These are phyloP conservation scores for Uromys caudimaculatus DNA, from an alignment of 2,797 vertebrate genomes.

Conservation along the genomic window DNA sequence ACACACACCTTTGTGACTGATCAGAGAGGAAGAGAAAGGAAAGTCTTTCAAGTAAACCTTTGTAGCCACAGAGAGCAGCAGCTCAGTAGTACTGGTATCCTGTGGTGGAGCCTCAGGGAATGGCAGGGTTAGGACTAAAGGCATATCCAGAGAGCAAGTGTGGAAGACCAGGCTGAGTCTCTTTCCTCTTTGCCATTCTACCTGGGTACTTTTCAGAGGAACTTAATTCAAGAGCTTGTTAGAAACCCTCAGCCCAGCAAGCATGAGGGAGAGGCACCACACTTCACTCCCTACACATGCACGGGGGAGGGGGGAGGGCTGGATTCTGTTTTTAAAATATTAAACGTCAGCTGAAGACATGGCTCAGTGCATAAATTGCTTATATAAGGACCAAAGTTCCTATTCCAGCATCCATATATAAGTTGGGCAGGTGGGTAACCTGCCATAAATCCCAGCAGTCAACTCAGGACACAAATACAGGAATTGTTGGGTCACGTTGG, in stretches of 20 bases:
- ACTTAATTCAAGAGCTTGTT: background rate
- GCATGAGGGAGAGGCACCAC: background rate
- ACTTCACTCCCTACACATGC: background rate
- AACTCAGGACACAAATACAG: background rate
- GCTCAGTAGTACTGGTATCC: background rate
- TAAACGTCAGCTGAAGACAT: background rate
- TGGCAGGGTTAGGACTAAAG: background rate
- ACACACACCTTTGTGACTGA: background rate
- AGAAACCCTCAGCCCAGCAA: background rate
- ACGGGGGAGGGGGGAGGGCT: too few species aligned
- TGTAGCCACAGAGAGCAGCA: background rate
- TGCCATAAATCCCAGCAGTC: background rate
- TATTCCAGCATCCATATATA: background rate
- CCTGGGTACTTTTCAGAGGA: conserved; percentile 1
- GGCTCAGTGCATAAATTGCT: too few species aligned
- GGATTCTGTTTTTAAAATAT: conserved; percentile 18
- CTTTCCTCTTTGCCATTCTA: background rate
- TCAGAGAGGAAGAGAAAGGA: background rate
- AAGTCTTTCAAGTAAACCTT: background rate
- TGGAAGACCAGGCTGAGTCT: background rate
- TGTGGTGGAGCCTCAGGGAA: background rate
- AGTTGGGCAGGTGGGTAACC: background rate
- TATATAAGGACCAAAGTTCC: background rate
- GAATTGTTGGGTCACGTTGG: background rate
- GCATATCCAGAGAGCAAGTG: background rate